These are phyloP conservation scores for Xenus cinereus DNA, from an alignment of 2,113 vertebrate genomes.

Conservation along the genomic window DNA sequence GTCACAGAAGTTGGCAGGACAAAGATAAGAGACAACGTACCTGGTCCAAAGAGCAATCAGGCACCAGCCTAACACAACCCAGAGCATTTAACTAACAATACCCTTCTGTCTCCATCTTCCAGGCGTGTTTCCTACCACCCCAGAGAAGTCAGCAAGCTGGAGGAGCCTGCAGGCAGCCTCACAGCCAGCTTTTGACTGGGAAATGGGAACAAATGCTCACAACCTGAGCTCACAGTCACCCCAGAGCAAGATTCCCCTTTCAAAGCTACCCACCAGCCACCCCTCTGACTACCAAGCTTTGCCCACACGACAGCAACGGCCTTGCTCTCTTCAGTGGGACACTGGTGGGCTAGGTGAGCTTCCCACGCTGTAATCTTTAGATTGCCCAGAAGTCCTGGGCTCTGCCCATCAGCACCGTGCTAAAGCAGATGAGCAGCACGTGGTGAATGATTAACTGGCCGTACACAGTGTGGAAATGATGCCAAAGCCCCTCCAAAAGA, in stretches of 20 bases:
- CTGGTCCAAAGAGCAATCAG: background rate
- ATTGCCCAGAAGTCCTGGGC: background rate
- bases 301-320: background rate
- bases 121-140: background rate
- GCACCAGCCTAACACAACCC: background rate
- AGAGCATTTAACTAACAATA: background rate
- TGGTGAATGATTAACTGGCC: background rate
- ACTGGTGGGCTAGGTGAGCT: accelerated
- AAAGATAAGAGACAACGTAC: background rate
- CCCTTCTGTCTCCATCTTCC: background rate
- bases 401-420: background rate
- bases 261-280: background rate
- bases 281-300: background rate
- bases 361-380: background rate
- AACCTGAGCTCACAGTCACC: background rate
- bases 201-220: background rate
- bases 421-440: background rate
- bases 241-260: background rate
- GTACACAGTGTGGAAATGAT: background rate
- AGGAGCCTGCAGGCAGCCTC: background rate
- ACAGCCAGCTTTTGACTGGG: background rate
- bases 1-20: background rate
- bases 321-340: background rate
- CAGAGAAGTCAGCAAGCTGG: background rate
- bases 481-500: background rate